phyloP scores from a whole-genome alignment of 1,140 invertebrate genomes.

The Drosophila suzukii region DNA sequence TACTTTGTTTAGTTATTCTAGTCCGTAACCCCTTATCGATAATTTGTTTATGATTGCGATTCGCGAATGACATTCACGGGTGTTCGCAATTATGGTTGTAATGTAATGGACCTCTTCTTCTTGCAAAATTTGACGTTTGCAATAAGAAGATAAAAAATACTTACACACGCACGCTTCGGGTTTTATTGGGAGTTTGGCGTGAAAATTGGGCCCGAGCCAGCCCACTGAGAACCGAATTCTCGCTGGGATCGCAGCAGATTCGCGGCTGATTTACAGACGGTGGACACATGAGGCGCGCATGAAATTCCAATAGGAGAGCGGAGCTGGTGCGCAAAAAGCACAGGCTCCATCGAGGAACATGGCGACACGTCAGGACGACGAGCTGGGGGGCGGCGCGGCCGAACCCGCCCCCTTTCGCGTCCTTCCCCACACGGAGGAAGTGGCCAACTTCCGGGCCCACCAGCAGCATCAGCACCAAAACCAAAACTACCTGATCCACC shows the following conservation, averaged over 20 bases:
- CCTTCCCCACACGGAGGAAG: slow-evolving; percentile 53
- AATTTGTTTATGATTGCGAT: slow-evolving; percentile 19
- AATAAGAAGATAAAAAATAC: slow-evolving; percentile 48
- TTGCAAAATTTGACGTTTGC: slow-evolving; percentile 59
- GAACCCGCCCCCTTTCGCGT: slow-evolving; percentile 46
- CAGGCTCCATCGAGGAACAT: slow-evolving; percentile 50
- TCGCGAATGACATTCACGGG: slow-evolving; percentile 22
- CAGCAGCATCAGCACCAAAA: slow-evolving; percentile 59
- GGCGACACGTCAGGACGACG: slow-evolving; percentile 68
- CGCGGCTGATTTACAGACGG: slow-evolving; percentile 15
- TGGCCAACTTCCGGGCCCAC: slow-evolving; percentile 61
- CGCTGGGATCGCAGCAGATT: slow-evolving; percentile 16
- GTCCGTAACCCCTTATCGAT: neutral
- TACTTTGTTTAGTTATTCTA: neutral
- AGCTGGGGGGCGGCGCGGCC: slow-evolving; percentile 33
- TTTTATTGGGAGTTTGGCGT: slow-evolving; percentile 55
- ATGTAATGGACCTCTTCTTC: slow-evolving; percentile 21
- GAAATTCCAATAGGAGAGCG: slow-evolving; percentile 65
- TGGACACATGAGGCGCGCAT: slow-evolving; percentile 33
- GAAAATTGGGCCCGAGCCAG: slow-evolving; percentile 49
- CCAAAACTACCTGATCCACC: slow-evolving; percentile 51
- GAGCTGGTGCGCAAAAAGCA: slow-evolving; percentile 44
- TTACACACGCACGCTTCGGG: slow-evolving; percentile 57
- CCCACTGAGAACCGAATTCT: slow-evolving; percentile 33
- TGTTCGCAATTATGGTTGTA: slow-evolving; percentile 5